Base-by-base conservation (phyloP, 2,797 vertebrate species). In the Anolis apletophallus region DNA sequence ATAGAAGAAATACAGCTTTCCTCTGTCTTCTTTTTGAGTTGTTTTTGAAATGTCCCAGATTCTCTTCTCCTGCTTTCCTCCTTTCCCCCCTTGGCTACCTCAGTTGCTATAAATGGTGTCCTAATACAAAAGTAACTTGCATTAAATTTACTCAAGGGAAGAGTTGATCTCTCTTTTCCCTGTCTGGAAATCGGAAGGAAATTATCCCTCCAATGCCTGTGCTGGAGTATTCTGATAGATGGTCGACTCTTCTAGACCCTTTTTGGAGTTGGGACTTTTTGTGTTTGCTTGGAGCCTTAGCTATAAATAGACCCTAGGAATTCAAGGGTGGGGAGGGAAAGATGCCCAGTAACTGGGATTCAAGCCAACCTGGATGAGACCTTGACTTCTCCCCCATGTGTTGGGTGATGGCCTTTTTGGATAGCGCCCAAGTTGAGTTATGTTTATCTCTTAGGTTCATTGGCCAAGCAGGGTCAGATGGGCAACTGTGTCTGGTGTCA, bases 261-360 rank as follows among this genome's bases (percentile, higher is more conserved):
- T 17, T 75, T 75, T n/a, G 17, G 26, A 74, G 59, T 32, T 9
- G 6, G 26, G 71, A 32, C 54, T 36, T n/a, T 78, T 46, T 29
- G 6, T 26, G 46, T 54, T 61, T 34, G 36, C 10, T 64, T 54
- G 52, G 11, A 36, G n/a, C 23, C n/a, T 59, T 21, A 13, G 10
- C 55, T 87, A 87, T 79, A 87, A 83, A 87, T 87, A 87, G 81
- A 54, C 32, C 11, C 75, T 46, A 79, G 75, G 57, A 79, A 87
- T 87, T 81, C 68, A 83, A 71, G 23, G 23, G 68, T 32, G 26
- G 67, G 73, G 68, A 32, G 16, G 21, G 64, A 32, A 59, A 34
- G 80, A 17, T 50, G 67, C 34, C 26, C 32, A n/a, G 55, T 29
- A 54, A 21, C 75, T 9, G 40, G 81, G 81, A 57, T n/a, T 72